Evolutionary conservation across 1,140 invertebrate species (phyloP).

Genomic region (Reticulitermes speratus): DNA sequence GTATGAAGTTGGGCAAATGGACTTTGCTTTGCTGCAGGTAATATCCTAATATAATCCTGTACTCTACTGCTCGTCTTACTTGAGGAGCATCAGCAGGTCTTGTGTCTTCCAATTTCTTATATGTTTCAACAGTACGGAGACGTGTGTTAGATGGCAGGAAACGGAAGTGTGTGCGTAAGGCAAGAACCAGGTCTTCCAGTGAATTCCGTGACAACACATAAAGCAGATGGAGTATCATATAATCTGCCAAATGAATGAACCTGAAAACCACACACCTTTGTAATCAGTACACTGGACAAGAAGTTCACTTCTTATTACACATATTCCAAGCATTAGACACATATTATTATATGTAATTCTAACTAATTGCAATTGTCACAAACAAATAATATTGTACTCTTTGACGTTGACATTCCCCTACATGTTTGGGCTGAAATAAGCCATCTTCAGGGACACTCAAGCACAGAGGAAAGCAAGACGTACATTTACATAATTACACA

Average conservation of each 20-base stretch:
- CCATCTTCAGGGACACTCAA: too few species aligned
- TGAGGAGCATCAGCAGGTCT: constrained; percentile 32
- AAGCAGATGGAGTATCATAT: constrained; percentile 68
- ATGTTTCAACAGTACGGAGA: constrained; percentile 38
- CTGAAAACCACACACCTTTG: constrained; percentile 46
- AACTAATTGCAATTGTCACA: too few species aligned
- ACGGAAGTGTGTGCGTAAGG: constrained; percentile 59
- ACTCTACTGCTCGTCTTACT: neutral
- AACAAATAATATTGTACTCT: too few species aligned
- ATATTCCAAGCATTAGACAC: too few species aligned
- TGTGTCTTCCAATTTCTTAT: constrained; percentile 27
- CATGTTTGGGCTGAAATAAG: too few species aligned
- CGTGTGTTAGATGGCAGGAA: constrained; percentile 53
- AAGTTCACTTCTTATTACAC: neutral
- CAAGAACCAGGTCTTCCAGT: constrained; percentile 57
- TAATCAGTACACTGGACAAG: neutral
- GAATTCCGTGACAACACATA: constrained; percentile 66
- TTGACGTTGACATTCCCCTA: too few species aligned
- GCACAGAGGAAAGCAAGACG: too few species aligned
- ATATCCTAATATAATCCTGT: too few species aligned
- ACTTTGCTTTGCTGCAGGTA: too few species aligned
- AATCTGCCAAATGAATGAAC: constrained; percentile 73
- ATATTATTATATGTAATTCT: too few species aligned
- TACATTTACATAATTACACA: too few species aligned
- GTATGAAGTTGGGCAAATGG: too few species aligned